These are phyloP conservation scores for Myotis lucifugus DNA, from an alignment of 2,113 vertebrate species.

Conservation along the genomic window DNA sequence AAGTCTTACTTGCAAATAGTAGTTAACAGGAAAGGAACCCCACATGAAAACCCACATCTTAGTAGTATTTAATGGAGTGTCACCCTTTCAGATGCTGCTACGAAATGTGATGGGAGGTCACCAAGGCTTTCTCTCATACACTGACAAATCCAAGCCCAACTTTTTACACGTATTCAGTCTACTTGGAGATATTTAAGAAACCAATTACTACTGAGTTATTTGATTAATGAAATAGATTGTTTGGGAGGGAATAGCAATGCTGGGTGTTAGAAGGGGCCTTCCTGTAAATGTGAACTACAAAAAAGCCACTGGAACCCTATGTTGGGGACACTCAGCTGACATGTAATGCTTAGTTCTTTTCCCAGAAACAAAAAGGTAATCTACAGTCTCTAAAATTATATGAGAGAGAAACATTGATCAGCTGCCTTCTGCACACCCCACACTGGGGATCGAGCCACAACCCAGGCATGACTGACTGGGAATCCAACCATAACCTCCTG, in stretches of 20 bases:
- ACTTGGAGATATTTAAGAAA: slow-evolving; percentile 35
- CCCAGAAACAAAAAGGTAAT: not conserved
- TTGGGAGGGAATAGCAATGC: not conserved
- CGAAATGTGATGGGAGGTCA: slow-evolving; percentile 71
- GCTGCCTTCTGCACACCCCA: too few relatives aligned
- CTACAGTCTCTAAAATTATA: not conserved
- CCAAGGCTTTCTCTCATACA: slow-evolving; percentile 5
- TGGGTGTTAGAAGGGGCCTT: not conserved
- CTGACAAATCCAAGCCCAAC: slow-evolving; percentile 58
- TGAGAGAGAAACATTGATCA: too few relatives aligned
- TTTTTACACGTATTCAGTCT: slow-evolving; percentile 67
- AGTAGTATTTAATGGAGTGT: slow-evolving; percentile 45
- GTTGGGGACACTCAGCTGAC: not conserved
- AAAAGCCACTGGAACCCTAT: slow-evolving; percentile 36
- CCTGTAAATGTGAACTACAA: not conserved
- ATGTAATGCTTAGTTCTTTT: not conserved
- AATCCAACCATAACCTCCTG: too few relatives aligned
- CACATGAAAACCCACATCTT: slow-evolving; percentile 35
- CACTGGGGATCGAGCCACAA: too few relatives aligned
- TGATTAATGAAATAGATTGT: not conserved
- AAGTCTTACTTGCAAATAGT: slow-evolving; percentile 56
- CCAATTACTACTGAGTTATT: slow-evolving; percentile 26
- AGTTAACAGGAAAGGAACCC: not conserved
- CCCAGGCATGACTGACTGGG: too few relatives aligned
- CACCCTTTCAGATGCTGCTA: not conserved